phyloP scores from a whole-genome alignment of 1,140 invertebrate species.

The Hypothenemus hampei region DNA sequence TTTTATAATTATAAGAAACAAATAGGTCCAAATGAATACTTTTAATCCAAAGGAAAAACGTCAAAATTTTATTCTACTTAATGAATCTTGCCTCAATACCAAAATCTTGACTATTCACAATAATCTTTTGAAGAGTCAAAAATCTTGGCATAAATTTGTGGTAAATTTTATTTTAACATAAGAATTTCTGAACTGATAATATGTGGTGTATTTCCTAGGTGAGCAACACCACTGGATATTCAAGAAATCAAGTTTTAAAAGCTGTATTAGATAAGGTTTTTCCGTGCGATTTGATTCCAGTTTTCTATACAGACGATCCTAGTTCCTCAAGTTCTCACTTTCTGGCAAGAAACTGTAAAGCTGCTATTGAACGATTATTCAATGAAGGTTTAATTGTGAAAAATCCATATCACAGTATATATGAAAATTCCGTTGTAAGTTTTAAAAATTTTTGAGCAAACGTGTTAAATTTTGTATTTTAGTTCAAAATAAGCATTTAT shows the following conservation, averaged over 20 bases:
- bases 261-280: constrained; percentile 48
- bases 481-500: constrained; percentile 46
- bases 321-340: constrained; percentile 44
- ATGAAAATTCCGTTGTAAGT: constrained; percentile 7
- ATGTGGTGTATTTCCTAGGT: constrained; percentile 31
- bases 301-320: constrained; percentile 45
- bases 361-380: constrained; percentile 49
- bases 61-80: constrained; percentile 26
- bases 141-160: constrained; percentile 38
- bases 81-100: constrained; percentile 24
- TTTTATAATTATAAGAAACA: no score
- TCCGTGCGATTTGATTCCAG: constrained; percentile 51
- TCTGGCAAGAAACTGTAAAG: constrained; percentile 49
- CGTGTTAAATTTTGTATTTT: constrained; percentile 17
- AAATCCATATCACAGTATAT: constrained; percentile 39
- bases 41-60: background rate
- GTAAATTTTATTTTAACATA: constrained; percentile 24
- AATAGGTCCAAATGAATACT: background rate
- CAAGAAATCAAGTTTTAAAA: constrained; percentile 47
- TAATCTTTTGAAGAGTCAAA: constrained; percentile 26
- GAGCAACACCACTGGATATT: constrained; percentile 40
- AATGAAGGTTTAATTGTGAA: constrained; percentile 47
- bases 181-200: background rate
- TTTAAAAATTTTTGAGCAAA: constrained; percentile 1
- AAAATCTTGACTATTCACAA: constrained; percentile 31